These are phyloP conservation scores for Aix galericulata DNA, from an alignment of 2,113 vertebrate genomes.

Conservation along the genomic window DNA sequence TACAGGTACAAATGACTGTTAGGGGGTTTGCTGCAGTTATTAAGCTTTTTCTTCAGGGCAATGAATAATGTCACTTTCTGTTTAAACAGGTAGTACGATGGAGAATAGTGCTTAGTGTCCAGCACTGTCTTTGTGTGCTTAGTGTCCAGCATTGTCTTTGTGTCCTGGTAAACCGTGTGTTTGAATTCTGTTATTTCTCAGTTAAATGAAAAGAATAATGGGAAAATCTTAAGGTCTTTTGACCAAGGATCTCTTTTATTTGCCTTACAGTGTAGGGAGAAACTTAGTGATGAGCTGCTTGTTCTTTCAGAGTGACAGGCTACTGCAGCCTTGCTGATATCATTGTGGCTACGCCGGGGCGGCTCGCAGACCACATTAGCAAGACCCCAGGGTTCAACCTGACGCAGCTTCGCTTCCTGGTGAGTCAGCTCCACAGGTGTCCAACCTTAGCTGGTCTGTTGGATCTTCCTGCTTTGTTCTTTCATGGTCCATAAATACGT, in stretches of 20 bases:
- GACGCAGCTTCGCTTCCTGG: conserved; percentile 89
- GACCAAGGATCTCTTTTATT: background rate
- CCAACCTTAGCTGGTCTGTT: background rate
- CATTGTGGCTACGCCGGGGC: conserved; percentile 92
- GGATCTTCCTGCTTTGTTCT: background rate
- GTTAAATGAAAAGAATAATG: background rate
- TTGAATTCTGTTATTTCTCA: background rate
- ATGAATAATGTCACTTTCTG: background rate
- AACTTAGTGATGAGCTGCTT: background rate
- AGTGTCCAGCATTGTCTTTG: background rate
- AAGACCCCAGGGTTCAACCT: conserved; percentile 86
- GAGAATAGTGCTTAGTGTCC: background rate
- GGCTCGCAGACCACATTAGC: conserved; percentile 93
- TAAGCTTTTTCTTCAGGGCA: background rate
- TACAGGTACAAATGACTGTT: background rate
- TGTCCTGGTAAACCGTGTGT: background rate
- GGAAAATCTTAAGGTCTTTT: background rate
- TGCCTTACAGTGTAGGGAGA: background rate
- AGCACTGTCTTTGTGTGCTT: background rate
- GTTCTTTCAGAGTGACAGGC: conserved; percentile 65
- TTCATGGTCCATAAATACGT: background rate
- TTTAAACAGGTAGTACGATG: background rate
- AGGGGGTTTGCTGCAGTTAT: background rate
- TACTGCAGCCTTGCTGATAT: conserved; percentile 90
- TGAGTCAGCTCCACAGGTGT: conserved; percentile 71